These are phyloP conservation scores for Tipula confusa DNA, from an alignment of 2,888 invertebrate species.

Conservation along the genomic window DNA sequence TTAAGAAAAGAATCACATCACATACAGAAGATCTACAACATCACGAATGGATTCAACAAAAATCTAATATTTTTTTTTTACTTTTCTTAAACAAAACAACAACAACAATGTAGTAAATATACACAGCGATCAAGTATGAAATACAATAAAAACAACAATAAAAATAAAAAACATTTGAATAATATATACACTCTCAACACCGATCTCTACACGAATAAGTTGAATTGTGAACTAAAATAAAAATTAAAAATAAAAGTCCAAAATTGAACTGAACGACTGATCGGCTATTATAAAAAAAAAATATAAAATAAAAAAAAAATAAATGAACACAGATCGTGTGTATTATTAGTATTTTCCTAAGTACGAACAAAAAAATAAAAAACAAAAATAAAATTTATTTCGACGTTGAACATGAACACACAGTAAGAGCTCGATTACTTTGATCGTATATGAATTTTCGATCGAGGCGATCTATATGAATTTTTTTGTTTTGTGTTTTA, in stretches of 20 bases:
- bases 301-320: not conserved
- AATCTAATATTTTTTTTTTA: not conserved
- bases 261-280: not conserved
- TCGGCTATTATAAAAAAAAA: constrained; percentile 12
- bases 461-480: too few species aligned
- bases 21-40: not conserved
- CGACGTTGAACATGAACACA: not conserved
- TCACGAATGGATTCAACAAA: not conserved
- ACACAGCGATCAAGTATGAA: not conserved
- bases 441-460: not conserved
- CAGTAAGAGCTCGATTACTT: not conserved
- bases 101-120: not conserved
- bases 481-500: too few species aligned
- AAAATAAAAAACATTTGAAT: not conserved
- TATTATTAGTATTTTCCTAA: constrained; percentile 21
- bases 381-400: not conserved
- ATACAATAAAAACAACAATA: not conserved
- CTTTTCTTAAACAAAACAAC: not conserved
- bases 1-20: not conserved
- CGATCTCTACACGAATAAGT: constrained; percentile 12
- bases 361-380: not conserved
- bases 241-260: not conserved
- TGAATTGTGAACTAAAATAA: not conserved
- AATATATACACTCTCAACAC: not conserved
- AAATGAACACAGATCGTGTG: not conserved